Conservation (phyloP, 2,888 invertebrate species). For the Drosophila tanythrix region DNA sequence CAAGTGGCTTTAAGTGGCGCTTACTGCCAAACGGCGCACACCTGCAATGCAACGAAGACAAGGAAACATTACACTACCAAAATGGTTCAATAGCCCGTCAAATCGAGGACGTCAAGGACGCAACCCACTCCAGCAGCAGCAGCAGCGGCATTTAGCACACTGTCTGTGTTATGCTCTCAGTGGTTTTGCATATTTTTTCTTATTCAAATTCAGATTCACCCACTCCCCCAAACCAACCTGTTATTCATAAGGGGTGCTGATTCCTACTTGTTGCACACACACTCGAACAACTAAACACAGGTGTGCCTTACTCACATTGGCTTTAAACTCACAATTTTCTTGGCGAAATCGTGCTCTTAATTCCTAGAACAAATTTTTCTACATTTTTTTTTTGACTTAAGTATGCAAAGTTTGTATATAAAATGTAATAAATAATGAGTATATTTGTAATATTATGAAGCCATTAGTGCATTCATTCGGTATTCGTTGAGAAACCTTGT, state of each 20-base stretch:
- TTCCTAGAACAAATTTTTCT: background rate
- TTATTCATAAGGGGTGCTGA: slow-evolving; percentile 46
- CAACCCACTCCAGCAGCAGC: background rate
- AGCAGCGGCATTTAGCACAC: slow-evolving; percentile 6
- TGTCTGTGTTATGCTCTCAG: slow-evolving; percentile 16
- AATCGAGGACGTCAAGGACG: slow-evolving; percentile 54
- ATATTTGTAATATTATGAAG: background rate
- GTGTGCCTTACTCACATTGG: slow-evolving; percentile 21
- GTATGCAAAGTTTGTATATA: background rate
- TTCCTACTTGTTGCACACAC: slow-evolving; percentile 53
- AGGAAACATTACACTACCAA: slow-evolving; percentile 36
- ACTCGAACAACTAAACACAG: slow-evolving; percentile 18
- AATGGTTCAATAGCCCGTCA: slow-evolving; percentile 53
- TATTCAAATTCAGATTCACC: slow-evolving; percentile 53
- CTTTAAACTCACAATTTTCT: background rate
- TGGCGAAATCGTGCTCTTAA: background rate
- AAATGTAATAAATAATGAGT: background rate
- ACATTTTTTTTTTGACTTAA: background rate
- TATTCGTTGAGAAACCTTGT: slow-evolving; percentile 4
- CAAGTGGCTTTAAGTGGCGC: slow-evolving; percentile 62
- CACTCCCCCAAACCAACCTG: slow-evolving; percentile 21
- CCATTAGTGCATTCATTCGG: too few relatives aligned
- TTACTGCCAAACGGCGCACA: slow-evolving; percentile 58
- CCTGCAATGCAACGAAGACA: slow-evolving; percentile 45
- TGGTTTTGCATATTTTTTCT: slow-evolving; percentile 67